Evolutionary conservation across 2,113 vertebrate genomes (phyloP).

Genomic region (Plotosus lineatus): DNA sequence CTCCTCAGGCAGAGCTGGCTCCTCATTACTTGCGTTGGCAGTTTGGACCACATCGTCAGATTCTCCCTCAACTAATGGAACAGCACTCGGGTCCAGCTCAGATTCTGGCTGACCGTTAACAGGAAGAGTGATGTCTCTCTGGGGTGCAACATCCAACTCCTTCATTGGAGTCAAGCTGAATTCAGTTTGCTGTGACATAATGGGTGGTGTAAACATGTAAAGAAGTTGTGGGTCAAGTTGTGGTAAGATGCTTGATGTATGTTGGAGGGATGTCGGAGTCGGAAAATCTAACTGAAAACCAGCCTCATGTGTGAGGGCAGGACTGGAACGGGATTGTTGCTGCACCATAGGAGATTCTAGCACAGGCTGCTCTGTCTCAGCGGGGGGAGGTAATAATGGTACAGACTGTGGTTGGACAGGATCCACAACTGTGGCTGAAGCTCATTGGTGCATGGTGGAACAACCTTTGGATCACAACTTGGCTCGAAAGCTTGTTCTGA

Average conservation of each 20-base stretch:
- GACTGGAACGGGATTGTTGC: neutral
- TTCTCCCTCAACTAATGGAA: constrained; percentile 3
- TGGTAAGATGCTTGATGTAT: constrained; percentile 8
- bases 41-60: constrained; percentile 51
- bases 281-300: constrained; percentile 3
- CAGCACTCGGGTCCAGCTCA: constrained; percentile 22
- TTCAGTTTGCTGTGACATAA: constrained; percentile 21
- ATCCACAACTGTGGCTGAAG: neutral
- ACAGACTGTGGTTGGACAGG: constrained; percentile 14
- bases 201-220: constrained; percentile 9
- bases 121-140: neutral
- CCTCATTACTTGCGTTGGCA: constrained; percentile 67
- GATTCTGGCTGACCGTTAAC: constrained; percentile 36
- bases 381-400: neutral
- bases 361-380: neutral
- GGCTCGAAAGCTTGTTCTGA: neutral
- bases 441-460: neutral
- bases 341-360: neutral
- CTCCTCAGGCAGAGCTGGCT: constrained; percentile 74
- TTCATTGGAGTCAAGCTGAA: neutral
- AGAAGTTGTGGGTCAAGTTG: constrained; percentile 25
- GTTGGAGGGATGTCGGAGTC: neutral
- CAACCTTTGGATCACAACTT: neutral
- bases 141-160: neutral
- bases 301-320: neutral